Evolutionary conservation across 2,797 vertebrate species (phyloP), one percentile per base, ranked within the genome.

Genomic region (Schizothorax lantsangensis): DNA sequence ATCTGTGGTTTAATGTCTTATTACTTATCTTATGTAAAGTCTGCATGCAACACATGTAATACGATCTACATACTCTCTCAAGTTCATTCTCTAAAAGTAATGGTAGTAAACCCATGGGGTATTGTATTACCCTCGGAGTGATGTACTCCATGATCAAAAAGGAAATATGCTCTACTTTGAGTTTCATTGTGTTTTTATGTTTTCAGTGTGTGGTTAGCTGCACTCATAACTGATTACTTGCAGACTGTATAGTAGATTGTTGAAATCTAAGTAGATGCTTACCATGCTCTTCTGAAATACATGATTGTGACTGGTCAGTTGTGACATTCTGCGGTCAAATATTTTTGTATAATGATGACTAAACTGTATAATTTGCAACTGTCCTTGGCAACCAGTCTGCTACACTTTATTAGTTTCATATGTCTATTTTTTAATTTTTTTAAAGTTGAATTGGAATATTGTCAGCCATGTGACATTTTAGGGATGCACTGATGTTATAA

Each of bases 191-290:
- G 15, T 57, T 83, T 30, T 45, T 43, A 79, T 62, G 23, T 45
- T 71, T 62, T 14, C 26, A 81, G 36, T 54, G 23, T 40, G 33
- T 72, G 81, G 43, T n/a, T 14, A 47, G 43, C 40, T 30, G 57
- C 19, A 68, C 10, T 43, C 7, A 43, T 62, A 79, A 79, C 23
- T 79, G 54, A 79, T 26, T 40, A 40, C 54, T 59, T 79, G 54
- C 52, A 59, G 21, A 59, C 9, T 0, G 9, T 38, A 78, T 38
- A 54, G 49, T n/a, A 79, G 36, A 79, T 62, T 79, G 52, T 59
- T 79, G 75, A 14, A 79, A 40, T 79, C 11, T 79, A 59, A 74
- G 23, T 47, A 79, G 14, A 79, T 43, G 21, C 23, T 78, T 40
- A n/a, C 33, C 33, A 59, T n/a, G 78, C 15, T 19, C 54, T 62